These are phyloP conservation scores for Hydrolagus affinis DNA, from an alignment of 2,113 vertebrate genomes.

Conservation along the genomic window DNA sequence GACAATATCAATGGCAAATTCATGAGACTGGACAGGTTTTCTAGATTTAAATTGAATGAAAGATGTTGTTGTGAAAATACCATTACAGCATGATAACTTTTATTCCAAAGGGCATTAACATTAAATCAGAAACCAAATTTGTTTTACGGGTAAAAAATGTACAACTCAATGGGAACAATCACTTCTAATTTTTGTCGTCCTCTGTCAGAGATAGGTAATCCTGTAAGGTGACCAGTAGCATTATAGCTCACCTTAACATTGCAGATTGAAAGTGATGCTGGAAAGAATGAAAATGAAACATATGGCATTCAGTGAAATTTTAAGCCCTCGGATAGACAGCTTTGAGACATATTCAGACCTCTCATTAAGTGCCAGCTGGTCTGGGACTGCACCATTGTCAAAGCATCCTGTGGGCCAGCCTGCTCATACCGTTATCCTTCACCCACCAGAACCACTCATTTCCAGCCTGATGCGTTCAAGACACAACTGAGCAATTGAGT, in stretches of 20 bases:
- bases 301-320: constrained; percentile 18
- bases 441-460: neutral
- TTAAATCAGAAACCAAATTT: constrained; percentile 19
- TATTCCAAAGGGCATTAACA: constrained; percentile 9
- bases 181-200: constrained; percentile 2
- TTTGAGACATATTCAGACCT: constrained; percentile 4
- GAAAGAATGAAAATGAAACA: neutral
- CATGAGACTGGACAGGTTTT: neutral
- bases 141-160: constrained; percentile 1
- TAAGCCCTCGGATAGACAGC: neutral
- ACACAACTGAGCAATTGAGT: neutral
- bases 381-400: constrained; percentile 23
- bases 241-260: neutral
- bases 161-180: constrained; percentile 2
- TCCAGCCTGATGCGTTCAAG: neutral
- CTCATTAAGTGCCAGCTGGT: constrained; percentile 19
- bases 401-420: neutral
- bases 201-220: neutral
- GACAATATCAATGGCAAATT: constrained; percentile 19
- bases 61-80: constrained; percentile 8
- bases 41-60: constrained; percentile 20
- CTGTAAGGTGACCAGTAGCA: neutral
- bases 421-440: neutral
- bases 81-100: constrained; percentile 12
- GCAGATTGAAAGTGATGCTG: constrained; percentile 1